Evolutionary conservation across 1,140 invertebrate genomes (phyloP), one percentile per base, ranked within the genome.

Genomic region (Drosophila elegans): DNA sequence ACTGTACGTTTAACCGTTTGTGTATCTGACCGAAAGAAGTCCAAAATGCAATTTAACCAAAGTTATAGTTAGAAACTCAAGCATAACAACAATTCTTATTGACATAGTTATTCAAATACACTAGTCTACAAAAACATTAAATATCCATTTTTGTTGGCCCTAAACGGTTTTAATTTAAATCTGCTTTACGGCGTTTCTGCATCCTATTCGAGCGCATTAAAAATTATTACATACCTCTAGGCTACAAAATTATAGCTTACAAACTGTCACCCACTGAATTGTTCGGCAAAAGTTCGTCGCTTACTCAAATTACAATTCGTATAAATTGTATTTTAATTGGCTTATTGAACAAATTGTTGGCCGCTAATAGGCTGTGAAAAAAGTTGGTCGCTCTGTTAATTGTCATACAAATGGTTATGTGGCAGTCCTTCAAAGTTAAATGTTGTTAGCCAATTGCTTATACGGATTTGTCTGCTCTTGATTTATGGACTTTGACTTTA

Each of bases 281-380:
- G 29, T 39, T 32, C 11, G 51, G 6, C 1, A 52, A 45, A 16
- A 51, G 29, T 64, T 29, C 2, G 0, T 27, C 3, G n/a, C 36
- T 41, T n/a, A 45, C 41, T 44, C 16, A n/a, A 27, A 42, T 42
- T 48, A 25, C 62, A 60, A 48, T 60, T 11, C 6, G 45, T 9
- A 11, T 32, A 36, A 29, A 2, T 9, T 21, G 27, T 64, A 66
- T 64, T 68, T 52, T 38, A 38, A 42, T 66, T 44, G 60, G 60
- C 38, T 64, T 52, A 27, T 36, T 44, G n/a, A 16, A 16, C 59
- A 66, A 52, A 68, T 67, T 44, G 60, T 67, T 51, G 45, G 16
- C 32, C 16, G 44, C 60, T 67, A 68, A 68, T 44, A 12, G 64
- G 45, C 64, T 51, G 59, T 29, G 59, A 27, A 62, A 10, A 48